Conservation (phyloP, 2,113 vertebrate genomes). For the Sinocyclocheilus grahami region DNA sequence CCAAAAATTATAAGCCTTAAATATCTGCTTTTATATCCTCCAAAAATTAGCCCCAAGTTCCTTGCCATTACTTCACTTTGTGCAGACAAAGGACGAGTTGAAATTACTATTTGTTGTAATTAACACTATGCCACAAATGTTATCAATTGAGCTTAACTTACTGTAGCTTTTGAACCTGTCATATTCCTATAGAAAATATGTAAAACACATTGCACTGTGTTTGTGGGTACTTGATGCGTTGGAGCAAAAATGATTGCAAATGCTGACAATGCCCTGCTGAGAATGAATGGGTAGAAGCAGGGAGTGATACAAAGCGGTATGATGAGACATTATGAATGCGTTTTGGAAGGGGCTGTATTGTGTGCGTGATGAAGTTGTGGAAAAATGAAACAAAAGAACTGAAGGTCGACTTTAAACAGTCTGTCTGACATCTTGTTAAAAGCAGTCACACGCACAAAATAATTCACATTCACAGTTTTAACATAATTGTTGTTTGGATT, state of each 20-base stretch:
- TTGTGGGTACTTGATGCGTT: constrained; percentile 19
- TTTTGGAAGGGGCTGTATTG: constrained; percentile 24
- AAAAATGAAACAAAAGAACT: constrained; percentile 19
- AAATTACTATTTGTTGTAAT: not conserved
- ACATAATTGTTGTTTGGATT: not conserved
- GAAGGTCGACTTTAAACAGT: constrained; percentile 18
- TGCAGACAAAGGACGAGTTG: not conserved
- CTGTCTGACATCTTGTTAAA: constrained; percentile 23
- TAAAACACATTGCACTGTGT: not conserved
- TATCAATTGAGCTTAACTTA: not conserved
- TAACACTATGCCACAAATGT: not conserved
- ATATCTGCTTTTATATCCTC: not conserved
- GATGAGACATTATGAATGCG: constrained; percentile 22
- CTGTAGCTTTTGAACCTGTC: not conserved
- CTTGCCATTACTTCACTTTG: not conserved
- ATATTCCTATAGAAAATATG: not conserved
- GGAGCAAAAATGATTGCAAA: constrained; percentile 33
- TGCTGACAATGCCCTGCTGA: constrained; percentile 29
- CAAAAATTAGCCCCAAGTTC: not conserved
- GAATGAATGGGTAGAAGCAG: constrained; percentile 33
- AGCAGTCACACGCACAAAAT: not conserved
- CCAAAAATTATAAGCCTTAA: not conserved
- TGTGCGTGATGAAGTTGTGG: not conserved
- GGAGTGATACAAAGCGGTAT: constrained; percentile 34
- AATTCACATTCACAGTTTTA: not conserved